A percentile compares a stretch with the other conserved stretches of the same genome.
phyloP scores from a whole-genome alignment of 2,113 vertebrate genomes.

The Nicator chloris region DNA sequence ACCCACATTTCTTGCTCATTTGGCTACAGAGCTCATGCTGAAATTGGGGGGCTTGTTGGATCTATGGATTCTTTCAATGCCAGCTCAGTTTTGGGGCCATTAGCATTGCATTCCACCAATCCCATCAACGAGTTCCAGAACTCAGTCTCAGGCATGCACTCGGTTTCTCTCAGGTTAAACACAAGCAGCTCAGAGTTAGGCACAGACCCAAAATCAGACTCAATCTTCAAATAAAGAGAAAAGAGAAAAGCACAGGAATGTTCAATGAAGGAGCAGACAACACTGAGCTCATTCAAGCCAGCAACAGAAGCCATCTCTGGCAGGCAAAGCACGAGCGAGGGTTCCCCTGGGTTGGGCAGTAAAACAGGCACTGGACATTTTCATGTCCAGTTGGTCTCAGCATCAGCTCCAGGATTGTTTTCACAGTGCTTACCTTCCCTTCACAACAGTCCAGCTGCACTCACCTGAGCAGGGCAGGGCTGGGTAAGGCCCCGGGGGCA shows the following conservation, averaged over 20 bases:
- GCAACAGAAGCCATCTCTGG: neutral
- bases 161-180: constrained; percentile 20
- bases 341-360: constrained; percentile 55
- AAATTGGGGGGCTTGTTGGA: constrained; percentile 58
- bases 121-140: constrained; percentile 41
- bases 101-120: constrained; percentile 55
- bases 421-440: neutral
- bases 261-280: constrained; percentile 40
- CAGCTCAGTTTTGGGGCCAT: constrained; percentile 49
- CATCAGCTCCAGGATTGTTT: neutral
- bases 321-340: neutral
- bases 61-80: constrained; percentile 22
- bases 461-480: neutral
- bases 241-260: constrained; percentile 57
- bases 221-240: constrained; percentile 57
- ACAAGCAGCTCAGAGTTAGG: constrained; percentile 65
- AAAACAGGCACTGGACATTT: neutral
- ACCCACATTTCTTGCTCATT: neutral
- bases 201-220: constrained; percentile 18
- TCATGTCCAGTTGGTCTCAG: neutral
- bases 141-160: constrained; percentile 64
- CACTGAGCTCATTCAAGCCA: constrained; percentile 22
- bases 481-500: rapidly evolving
- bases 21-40: constrained; percentile 10
- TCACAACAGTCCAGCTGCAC: neutral